Percentiles rank a stretch among this genome's conserved stretches.
These are phyloP conservation scores for Aelia acuminata DNA, from an alignment of 2,888 invertebrate genomes.

Conservation along the genomic window DNA sequence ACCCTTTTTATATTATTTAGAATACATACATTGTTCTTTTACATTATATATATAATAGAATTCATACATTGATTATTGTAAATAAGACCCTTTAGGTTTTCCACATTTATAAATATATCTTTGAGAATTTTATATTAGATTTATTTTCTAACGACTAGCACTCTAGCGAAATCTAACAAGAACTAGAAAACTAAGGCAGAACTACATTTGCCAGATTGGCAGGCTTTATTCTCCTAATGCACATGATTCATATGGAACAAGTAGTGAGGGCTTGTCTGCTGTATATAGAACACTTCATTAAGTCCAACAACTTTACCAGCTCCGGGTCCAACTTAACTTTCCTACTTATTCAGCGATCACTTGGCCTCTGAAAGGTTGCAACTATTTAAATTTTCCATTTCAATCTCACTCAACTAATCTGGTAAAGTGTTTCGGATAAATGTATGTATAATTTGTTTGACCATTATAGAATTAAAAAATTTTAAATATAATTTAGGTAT, in stretches of 20 bases:
- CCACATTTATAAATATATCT: no score
- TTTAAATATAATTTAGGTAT: no score
- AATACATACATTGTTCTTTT: no score
- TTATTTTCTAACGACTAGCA: background rate
- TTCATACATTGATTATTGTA: no score
- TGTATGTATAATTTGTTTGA: background rate
- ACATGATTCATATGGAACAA: slow-evolving; percentile 55
- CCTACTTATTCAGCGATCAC: background rate
- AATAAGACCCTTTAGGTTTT: no score
- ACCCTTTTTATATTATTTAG: no score
- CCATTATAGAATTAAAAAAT: background rate
- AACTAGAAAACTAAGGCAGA: background rate
- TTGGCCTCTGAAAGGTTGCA: background rate
- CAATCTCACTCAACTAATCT: background rate
- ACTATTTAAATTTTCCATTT: background rate
- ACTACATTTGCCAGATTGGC: slow-evolving; percentile 9
- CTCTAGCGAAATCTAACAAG: no score
- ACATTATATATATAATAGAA: no score
- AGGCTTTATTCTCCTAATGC: slow-evolving; percentile 17
- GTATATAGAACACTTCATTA: slow-evolving; percentile 55
- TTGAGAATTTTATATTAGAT: background rate
- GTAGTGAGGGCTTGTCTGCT: background rate
- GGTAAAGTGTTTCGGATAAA: background rate
- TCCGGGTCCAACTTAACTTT: background rate
- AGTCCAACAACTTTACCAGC: slow-evolving; percentile 14